Base-by-base conservation (phyloP, 2,888 invertebrate genomes). In the Proisotoma minuta region DNA sequence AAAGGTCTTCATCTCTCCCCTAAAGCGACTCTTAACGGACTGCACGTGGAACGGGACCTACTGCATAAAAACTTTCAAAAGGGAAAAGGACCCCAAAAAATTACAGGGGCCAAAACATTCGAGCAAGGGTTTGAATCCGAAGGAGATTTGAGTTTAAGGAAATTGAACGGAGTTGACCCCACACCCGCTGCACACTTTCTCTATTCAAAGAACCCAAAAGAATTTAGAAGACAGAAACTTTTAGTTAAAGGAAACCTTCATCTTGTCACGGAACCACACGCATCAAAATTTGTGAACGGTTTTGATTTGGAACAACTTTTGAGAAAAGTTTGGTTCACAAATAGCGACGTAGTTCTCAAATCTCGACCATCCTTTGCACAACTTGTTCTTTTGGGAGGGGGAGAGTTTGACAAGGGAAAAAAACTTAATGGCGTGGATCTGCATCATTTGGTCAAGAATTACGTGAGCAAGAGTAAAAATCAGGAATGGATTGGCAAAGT, bases 401-500 rank as follows among this genome's bases (percentile, higher is more conserved):
- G 18, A 5, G 4, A 4, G 20, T 4, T 27, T 15, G 18, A 29
- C 18, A 34, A 34, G 5, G 39, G 22, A 60, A 48, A 1, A n/a
- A 48, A 22, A 29, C 23, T 72, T 4, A 62, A 63, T 23, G 69
- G 60, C 10, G 26, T 70, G 1, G 62, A 68, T 39, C 12, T 72
- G 1, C 28, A 23, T 3, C 22, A 57, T 2, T 22, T 72, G 5
- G 26, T 61, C 12, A 24, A 59, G 2, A 57, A 57, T 2, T 69
- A 69, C 34, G 66, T 65, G 5, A 69, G 70, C 24, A 64, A 54
- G 51, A 56, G 60, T 2, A 52, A 56, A 10, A 40, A 63, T 20
- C 69, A 72, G 48, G 29, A 5, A 2, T 65, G 69, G 65, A 59
- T 50, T 1, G 69, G 65, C n/a, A 12, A 66, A 1, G 65, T 70